Evolutionary conservation across 2,888 invertebrate genomes (phyloP).

Genomic region (Oscheius sp.): DNA sequence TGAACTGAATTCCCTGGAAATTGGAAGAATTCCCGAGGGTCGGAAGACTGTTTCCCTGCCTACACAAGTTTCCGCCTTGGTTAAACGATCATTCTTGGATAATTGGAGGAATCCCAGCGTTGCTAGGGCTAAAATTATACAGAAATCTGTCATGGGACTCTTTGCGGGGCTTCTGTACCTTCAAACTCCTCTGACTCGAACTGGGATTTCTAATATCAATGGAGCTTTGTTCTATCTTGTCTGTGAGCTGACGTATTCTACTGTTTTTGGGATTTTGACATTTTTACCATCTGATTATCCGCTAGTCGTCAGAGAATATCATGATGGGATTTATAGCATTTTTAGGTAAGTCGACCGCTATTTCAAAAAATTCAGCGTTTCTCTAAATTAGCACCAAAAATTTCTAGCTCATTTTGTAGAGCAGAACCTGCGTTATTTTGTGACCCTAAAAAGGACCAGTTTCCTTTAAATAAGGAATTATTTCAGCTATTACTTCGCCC

Average conservation of each 20-base stretch:
- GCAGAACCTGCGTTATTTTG: too few relatives aligned
- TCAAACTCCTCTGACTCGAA: conserved; percentile 76
- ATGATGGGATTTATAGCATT: conserved; percentile 88
- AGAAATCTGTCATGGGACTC: conserved; percentile 71
- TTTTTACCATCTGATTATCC: conserved; percentile 90
- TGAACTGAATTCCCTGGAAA: conserved; percentile 41
- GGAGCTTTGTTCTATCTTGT: conserved; percentile 88
- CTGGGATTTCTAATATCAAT: conserved; percentile 94
- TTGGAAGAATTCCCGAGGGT: conserved; percentile 46
- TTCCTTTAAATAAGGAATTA: background rate
- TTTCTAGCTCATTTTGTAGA: too few relatives aligned
- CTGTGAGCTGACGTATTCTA: conserved; percentile 80
- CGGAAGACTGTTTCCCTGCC: conserved; percentile 40
- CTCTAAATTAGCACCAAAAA: too few relatives aligned
- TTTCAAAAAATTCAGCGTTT: too few relatives aligned
- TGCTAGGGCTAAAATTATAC: conserved; percentile 68
- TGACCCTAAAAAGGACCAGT: background rate
- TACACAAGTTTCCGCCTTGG: conserved; percentile 49
- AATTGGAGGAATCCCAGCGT: conserved; percentile 69
- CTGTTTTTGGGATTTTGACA: conserved; percentile 89
- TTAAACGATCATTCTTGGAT: conserved; percentile 57
- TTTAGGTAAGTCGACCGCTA: conserved; percentile 41
- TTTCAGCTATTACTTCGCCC: conserved; percentile 65
- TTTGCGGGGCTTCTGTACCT: conserved; percentile 86
- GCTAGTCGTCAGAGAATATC: conserved; percentile 89